Evolutionary conservation across 2,888 invertebrate species (phyloP).

Genomic region (Lottia scabra): DNA sequence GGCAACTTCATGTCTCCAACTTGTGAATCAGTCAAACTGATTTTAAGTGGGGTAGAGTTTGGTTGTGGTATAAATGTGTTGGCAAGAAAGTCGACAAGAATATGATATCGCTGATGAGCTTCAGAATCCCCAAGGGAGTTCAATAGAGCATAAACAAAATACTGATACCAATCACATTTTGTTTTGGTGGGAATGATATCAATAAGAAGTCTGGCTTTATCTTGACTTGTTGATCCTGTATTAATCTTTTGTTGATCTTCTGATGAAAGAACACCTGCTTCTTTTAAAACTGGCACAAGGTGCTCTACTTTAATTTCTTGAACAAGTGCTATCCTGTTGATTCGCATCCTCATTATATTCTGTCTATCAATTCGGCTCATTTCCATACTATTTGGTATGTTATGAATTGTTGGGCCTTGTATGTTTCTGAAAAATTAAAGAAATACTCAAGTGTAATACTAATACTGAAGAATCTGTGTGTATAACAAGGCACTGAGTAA

Average conservation of each 20-base stretch:
- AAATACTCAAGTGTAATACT: too few relatives aligned
- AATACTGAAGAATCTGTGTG: too few relatives aligned
- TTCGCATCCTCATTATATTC: constrained; percentile 58
- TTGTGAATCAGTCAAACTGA: constrained; percentile 35
- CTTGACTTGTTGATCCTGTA: constrained; percentile 49
- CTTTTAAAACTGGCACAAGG: constrained; percentile 43
- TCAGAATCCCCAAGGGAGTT: constrained; percentile 53
- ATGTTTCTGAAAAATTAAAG: too few relatives aligned
- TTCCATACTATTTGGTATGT: neutral
- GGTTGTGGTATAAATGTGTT: constrained; percentile 63
- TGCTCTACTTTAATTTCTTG: constrained; percentile 62
- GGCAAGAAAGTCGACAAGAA: constrained; percentile 61
- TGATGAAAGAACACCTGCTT: constrained; percentile 45
- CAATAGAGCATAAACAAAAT: constrained; percentile 53
- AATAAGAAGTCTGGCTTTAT: constrained; percentile 55
- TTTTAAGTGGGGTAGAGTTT: constrained; percentile 48
- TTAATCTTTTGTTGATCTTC: constrained; percentile 49
- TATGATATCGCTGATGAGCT: constrained; percentile 48
- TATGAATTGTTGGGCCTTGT: too few relatives aligned
- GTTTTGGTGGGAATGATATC: constrained; percentile 58
- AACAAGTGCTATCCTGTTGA: constrained; percentile 61
- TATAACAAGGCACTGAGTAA: too few relatives aligned
- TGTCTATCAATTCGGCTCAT: constrained; percentile 49
- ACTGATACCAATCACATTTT: constrained; percentile 59
- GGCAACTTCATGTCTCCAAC: constrained; percentile 37